phyloP scores from a whole-genome alignment of 2,797 vertebrate genomes.

The Chaetophractus vellerosus region DNA sequence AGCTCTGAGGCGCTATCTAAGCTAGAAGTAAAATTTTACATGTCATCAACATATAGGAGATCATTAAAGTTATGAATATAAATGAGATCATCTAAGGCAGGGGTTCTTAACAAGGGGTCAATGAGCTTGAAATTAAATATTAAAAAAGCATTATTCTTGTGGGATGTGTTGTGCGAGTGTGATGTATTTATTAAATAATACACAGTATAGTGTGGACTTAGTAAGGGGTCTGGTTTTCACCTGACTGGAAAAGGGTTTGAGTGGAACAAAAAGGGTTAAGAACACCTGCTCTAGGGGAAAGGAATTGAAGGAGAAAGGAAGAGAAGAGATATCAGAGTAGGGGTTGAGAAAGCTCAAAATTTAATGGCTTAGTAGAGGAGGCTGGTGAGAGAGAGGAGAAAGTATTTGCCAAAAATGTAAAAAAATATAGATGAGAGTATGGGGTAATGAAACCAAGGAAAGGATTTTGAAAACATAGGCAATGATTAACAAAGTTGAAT shows the following conservation, averaged over 20 bases:
- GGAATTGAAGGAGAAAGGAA: background rate
- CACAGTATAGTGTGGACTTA: too few relatives aligned
- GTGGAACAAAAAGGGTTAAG: too few relatives aligned
- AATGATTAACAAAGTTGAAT: background rate
- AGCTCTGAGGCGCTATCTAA: background rate
- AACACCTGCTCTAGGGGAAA: background rate
- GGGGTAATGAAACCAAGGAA: background rate
- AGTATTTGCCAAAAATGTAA: background rate
- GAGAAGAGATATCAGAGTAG: background rate
- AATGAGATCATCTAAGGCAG: background rate
- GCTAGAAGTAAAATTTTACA: conserved; percentile 25
- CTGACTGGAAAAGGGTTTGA: too few relatives aligned
- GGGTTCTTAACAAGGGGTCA: too few relatives aligned
- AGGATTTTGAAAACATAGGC: background rate
- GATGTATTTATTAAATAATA: too few relatives aligned
- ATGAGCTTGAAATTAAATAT: too few relatives aligned
- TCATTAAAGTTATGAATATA: background rate
- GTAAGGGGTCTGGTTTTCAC: too few relatives aligned
- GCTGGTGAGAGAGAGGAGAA: background rate
- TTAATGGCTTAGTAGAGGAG: background rate
- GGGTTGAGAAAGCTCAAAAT: background rate
- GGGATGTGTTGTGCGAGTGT: too few relatives aligned
- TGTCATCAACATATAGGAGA: background rate
- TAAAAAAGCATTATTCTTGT: too few relatives aligned
- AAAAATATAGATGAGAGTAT: background rate